These are phyloP conservation scores for Bruchidius siliquastri DNA, from an alignment of 2,888 invertebrate genomes.

Conservation along the genomic window DNA sequence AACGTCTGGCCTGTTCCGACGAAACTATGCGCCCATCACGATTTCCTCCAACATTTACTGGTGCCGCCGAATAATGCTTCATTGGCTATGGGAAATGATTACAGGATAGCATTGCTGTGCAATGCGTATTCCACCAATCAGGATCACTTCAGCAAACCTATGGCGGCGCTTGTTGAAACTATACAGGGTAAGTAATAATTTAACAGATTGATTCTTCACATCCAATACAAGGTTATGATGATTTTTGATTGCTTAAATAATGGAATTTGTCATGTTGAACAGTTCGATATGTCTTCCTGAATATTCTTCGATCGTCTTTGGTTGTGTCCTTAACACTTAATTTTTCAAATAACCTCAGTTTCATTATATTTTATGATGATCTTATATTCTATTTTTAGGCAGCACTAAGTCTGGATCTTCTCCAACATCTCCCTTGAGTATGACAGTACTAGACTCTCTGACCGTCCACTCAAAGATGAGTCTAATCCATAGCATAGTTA, in stretches of 20 bases:
- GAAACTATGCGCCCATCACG: slow-evolving; percentile 46
- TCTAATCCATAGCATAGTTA: slow-evolving; percentile 62
- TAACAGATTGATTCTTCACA: too few species aligned
- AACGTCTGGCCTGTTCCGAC: slow-evolving; percentile 40
- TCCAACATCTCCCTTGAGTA: slow-evolving; percentile 83
- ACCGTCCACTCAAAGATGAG: slow-evolving; percentile 97
- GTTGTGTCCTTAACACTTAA: too few species aligned
- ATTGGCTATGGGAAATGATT: slow-evolving; percentile 78
- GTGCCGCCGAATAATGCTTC: slow-evolving; percentile 68
- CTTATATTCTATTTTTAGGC: slow-evolving; percentile 40
- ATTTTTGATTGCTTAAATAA: too few species aligned
- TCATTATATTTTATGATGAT: too few species aligned
- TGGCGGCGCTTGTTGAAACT: slow-evolving; percentile 87
- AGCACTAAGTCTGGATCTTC: slow-evolving; percentile 49
- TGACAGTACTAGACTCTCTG: slow-evolving; percentile 84
- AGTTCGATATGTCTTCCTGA: too few species aligned
- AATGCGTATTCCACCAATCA: slow-evolving; percentile 94
- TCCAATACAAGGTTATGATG: too few species aligned
- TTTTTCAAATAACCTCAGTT: too few species aligned
- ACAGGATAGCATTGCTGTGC: slow-evolving; percentile 84
- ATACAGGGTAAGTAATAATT: slow-evolving; percentile 47
- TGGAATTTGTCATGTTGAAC: too few species aligned
- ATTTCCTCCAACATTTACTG: slow-evolving; percentile 81
- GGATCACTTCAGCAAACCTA: slow-evolving; percentile 81
- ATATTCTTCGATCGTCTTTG: too few species aligned